These are phyloP conservation scores for Formica selysi DNA, from an alignment of 1,140 invertebrate species.

Conservation along the genomic window DNA sequence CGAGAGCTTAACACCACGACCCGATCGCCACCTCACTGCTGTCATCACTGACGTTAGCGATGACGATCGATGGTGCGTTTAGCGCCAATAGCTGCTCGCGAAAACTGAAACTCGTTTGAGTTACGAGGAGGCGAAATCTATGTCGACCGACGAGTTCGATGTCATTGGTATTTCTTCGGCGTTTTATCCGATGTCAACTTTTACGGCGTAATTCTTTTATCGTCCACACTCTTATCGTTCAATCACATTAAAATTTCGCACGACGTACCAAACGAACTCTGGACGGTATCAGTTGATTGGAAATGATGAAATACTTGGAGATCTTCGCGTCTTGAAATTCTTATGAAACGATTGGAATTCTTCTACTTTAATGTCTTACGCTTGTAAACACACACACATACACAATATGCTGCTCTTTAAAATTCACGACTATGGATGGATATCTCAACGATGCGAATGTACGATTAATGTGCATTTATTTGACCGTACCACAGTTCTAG, in stretches of 20 bases:
- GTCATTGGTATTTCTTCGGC: background rate
- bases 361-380: background rate
- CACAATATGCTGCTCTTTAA: background rate
- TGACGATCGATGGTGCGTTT: conserved; percentile 73
- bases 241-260: background rate
- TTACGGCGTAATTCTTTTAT: background rate
- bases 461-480: too few species aligned
- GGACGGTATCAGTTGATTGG: background rate
- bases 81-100: conserved; percentile 49
- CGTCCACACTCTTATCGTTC: background rate
- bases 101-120: background rate
- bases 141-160: background rate
- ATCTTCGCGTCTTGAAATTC: background rate
- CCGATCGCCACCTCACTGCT: conserved; percentile 84
- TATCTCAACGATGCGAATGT: background rate
- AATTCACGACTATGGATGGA: conserved; percentile 3
- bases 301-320: background rate
- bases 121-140: background rate
- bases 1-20: conserved; percentile 85
- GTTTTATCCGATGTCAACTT: conserved; percentile 9
- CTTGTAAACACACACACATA: too few species aligned
- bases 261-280: background rate
- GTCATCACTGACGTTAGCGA: conserved; percentile 85
- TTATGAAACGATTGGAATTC: background rate
- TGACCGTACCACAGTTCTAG: background rate